Percentiles rank a stretch among this genome's conserved stretches.
Conservation (phyloP, 2,888 invertebrate genomes). For the Chaitophorus viminalis region DNA sequence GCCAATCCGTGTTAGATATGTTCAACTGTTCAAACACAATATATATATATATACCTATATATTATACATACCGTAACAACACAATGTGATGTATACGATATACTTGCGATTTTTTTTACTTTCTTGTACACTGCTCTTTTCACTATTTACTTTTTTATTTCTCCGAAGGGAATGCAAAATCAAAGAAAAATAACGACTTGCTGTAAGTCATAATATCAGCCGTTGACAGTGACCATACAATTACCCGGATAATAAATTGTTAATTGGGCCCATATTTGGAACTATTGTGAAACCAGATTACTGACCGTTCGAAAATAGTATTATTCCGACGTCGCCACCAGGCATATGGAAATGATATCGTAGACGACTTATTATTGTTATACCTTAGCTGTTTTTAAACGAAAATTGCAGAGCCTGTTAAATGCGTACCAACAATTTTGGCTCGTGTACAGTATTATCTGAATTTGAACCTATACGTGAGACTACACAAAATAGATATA, state of each 20-base stretch:
- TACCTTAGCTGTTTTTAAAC: too few relatives aligned
- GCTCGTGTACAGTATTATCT: too few relatives aligned
- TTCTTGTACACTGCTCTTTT: not conserved
- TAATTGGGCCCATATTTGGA: conserved; percentile 61
- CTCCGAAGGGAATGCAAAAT: conserved; percentile 14
- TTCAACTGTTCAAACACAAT: not conserved
- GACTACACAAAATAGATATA: too few relatives aligned
- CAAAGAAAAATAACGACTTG: conserved; percentile 17
- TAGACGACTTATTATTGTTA: not conserved
- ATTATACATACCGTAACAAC: not conserved
- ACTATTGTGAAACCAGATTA: conserved; percentile 50
- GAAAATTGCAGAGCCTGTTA: too few relatives aligned
- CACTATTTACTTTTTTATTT: not conserved
- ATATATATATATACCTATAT: not conserved
- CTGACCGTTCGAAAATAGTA: conserved; percentile 18
- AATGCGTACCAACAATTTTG: too few relatives aligned
- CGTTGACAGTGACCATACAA: not conserved
- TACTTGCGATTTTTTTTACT: not conserved
- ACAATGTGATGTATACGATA: not conserved
- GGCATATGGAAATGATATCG: conserved; percentile 1
- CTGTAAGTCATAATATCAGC: not conserved
- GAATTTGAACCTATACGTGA: too few relatives aligned
- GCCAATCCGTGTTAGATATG: not conserved
- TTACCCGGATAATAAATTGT: conserved; percentile 56
- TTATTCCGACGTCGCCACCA: not conserved